These are phyloP conservation scores for Pituophis catenifer DNA, from an alignment of 2,113 vertebrate genomes.

Conservation along the genomic window DNA sequence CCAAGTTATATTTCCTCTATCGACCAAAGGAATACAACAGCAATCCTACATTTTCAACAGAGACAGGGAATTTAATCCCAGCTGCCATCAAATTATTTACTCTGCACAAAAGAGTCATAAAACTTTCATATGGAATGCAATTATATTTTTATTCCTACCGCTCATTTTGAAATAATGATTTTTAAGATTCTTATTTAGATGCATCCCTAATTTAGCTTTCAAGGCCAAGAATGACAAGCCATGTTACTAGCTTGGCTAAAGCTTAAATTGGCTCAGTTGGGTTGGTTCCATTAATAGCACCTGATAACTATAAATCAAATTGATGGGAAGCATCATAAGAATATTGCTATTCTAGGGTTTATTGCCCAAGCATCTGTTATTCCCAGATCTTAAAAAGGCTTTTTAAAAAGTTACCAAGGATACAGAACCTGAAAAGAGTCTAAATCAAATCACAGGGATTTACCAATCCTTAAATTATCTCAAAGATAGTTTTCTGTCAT, in stretches of 20 bases:
- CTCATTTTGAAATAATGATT: background rate
- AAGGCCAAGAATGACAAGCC: background rate
- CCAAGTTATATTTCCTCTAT: background rate
- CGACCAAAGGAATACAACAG: background rate
- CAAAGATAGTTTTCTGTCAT: background rate
- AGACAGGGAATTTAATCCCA: background rate
- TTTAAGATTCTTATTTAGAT: background rate
- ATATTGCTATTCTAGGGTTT: background rate
- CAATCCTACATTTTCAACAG: background rate
- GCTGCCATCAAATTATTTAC: background rate
- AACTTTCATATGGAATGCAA: background rate
- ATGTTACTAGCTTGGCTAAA: background rate
- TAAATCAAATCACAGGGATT: background rate
- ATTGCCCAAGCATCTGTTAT: background rate
- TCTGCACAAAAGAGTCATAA: background rate
- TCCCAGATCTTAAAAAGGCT: background rate
- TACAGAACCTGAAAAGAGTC: background rate
- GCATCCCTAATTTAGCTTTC: background rate
- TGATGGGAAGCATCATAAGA: background rate
- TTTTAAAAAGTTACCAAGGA: background rate
- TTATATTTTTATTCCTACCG: background rate
- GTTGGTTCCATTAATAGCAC: background rate
- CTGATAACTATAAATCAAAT: background rate
- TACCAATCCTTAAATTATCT: background rate
- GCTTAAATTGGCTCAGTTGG: background rate